Evolutionary conservation across 2,888 invertebrate species (phyloP).

Genomic region (Melolontha melolontha): DNA sequence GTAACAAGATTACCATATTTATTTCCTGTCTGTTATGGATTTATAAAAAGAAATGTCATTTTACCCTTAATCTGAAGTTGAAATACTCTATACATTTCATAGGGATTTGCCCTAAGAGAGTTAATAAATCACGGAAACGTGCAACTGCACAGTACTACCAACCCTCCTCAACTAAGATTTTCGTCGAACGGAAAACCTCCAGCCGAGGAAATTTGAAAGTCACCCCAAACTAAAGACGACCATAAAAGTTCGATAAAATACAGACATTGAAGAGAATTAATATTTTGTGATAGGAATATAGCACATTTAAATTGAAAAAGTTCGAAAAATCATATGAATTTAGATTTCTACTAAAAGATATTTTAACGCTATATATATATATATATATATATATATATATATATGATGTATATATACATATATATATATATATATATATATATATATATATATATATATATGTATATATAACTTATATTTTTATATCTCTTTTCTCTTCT

Average conservation of each 20-base stretch:
- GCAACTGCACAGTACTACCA: constrained; percentile 25
- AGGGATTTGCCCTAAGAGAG: constrained; percentile 42
- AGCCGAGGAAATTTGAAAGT: constrained; percentile 39
- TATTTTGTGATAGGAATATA: background rate
- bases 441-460: too few relatives aligned
- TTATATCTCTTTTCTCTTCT: too few relatives aligned
- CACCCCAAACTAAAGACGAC: constrained; percentile 24
- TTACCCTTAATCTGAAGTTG: constrained; percentile 29
- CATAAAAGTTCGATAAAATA: constrained; percentile 23
- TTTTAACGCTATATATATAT: too few relatives aligned
- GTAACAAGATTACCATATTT: constrained; percentile 37
- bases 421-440: too few relatives aligned
- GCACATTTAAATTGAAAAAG: too few relatives aligned
- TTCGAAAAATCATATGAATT: too few relatives aligned
- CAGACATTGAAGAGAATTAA: constrained; percentile 16
- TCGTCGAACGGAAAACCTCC: constrained; percentile 24
- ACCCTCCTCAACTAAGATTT: constrained; percentile 17
- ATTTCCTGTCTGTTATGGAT: constrained; percentile 42
- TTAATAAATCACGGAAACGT: constrained; percentile 45
- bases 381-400: too few relatives aligned
- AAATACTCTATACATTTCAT: constrained; percentile 42
- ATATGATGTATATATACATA: too few relatives aligned
- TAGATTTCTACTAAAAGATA: too few relatives aligned
- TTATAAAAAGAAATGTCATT: constrained; percentile 40
- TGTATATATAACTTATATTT: too few relatives aligned